Conservation (phyloP, 2,888 invertebrate genomes). For the Eurois occulta region DNA sequence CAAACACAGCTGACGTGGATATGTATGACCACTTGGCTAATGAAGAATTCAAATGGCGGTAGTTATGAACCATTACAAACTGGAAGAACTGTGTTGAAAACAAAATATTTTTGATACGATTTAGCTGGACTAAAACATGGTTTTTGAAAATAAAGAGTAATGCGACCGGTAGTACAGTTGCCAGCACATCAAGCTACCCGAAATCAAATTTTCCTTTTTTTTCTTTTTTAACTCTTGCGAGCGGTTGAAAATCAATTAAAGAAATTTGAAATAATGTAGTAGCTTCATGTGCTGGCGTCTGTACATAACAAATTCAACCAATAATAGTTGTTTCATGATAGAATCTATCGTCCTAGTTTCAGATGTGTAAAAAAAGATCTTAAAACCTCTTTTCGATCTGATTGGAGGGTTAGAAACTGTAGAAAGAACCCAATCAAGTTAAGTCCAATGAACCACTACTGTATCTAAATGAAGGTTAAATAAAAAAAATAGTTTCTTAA, state of each 20-base stretch:
- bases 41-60: background rate
- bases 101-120: background rate
- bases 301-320: background rate
- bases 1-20: slow-evolving; percentile 10
- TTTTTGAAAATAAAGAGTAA: background rate
- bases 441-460: background rate
- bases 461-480: background rate
- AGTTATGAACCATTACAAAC: background rate
- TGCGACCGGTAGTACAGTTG: background rate
- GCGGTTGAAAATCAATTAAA: too few relatives aligned
- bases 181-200: too few relatives aligned
- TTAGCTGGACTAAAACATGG: background rate
- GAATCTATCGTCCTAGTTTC: too few relatives aligned
- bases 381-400: background rate
- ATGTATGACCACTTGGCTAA: background rate
- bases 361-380: background rate
- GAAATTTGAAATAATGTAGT: too few relatives aligned
- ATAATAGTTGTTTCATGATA: too few relatives aligned
- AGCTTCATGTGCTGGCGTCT: too few relatives aligned
- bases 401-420: too few relatives aligned
- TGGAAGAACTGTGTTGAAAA: background rate
- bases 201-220: too few relatives aligned
- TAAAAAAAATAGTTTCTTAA: background rate
- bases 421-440: background rate
- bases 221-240: too few relatives aligned